Base-by-base conservation (phyloP, 2,797 vertebrate species). In the Onychomys arenicola region DNA sequence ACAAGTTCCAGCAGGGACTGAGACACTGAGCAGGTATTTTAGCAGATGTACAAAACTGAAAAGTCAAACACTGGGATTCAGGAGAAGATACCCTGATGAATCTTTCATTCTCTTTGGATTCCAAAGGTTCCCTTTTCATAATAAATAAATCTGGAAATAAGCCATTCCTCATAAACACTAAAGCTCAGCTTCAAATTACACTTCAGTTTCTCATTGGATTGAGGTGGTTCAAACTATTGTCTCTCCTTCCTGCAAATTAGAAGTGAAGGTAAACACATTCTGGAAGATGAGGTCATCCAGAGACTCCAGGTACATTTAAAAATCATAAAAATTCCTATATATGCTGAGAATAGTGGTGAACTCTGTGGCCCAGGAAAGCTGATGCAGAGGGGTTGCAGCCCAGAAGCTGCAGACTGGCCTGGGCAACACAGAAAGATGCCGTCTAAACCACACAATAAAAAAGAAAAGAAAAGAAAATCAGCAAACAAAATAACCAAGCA, bases 141-240 rank as follows among this genome's bases (percentile, higher is more conserved):
- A 14, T 81, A 94, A 81, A 71, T 89, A 71, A 95, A 77, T 59
- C 21, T 83, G 19, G 59, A 96, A 94, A 91, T 69, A 96, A 76
- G 63, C 23, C 34, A 63, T 80, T 86, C 49, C 27, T 88, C 40
- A 69, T 73, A 88, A 59, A 17, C 37, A 78, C 21, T 49, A 46
- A 97, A 96, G 65, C 29, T 12, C 27, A 69, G n/a, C 76, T 90
- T 81, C 49, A 91, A 76, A 84, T 91, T 32, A 84, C 34, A 90
- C 32, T 88, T 93, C 57, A 87, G 73, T 78, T 78, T 87, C 55
- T 49, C n/a, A 69, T 27, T 65, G 49, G 25, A 34, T 89, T 86
- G 59, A 71, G 10, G 14, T 80, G 19, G 49, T 55, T 32, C 57
- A 40, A 78, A 61, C 59, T 87, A 87, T 83, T 73, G 8, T 76